These are phyloP conservation scores for Siderastrea radians DNA, from an alignment of 92 coral and sea anemone species.

Conservation along the genomic window DNA sequence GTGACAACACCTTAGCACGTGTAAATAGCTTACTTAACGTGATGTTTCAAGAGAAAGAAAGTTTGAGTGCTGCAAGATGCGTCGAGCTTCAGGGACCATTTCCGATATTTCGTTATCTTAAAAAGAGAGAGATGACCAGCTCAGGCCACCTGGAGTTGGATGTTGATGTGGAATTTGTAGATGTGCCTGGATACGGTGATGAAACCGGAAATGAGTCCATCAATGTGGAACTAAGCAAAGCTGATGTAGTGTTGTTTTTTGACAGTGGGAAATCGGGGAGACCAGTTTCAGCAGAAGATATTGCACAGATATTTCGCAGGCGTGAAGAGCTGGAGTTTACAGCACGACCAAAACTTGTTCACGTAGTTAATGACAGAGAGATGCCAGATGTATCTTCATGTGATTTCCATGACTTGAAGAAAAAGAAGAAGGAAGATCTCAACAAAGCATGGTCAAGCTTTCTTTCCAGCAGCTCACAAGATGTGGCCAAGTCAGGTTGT, in stretches of 20 bases:
- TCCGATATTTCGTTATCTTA: conserved; percentile 24
- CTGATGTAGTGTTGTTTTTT: conserved; percentile 56
- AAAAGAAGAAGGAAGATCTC: not conserved
- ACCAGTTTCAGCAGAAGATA: conserved; percentile 55
- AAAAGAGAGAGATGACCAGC: not conserved
- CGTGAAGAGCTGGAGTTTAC: conserved; percentile 39
- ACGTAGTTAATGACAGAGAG: too few relatives aligned
- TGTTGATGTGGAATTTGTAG: conserved; percentile 63
- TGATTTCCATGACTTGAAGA: not conserved
- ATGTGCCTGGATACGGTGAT: conserved; percentile 61
- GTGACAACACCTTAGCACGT: not conserved
- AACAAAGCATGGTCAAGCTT: conserved; percentile 2
- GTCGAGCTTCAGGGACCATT: conserved; percentile 38
- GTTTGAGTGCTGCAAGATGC: not conserved
- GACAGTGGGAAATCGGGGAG: conserved; percentile 48
- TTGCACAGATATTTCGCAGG: conserved; percentile 43
- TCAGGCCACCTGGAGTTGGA: conserved; percentile 29
- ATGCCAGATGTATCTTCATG: too few relatives aligned
- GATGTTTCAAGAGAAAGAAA: not conserved
- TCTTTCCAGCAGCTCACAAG: not conserved
- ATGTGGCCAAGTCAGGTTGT: not conserved
- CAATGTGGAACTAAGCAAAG: conserved; percentile 8
- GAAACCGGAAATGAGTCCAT: conserved; percentile 41
- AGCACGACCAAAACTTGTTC: too few relatives aligned
- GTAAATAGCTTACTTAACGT: not conserved